Evolutionary conservation across 1,140 invertebrate genomes (phyloP).

Genomic region (Sycophaga agraensis): DNA sequence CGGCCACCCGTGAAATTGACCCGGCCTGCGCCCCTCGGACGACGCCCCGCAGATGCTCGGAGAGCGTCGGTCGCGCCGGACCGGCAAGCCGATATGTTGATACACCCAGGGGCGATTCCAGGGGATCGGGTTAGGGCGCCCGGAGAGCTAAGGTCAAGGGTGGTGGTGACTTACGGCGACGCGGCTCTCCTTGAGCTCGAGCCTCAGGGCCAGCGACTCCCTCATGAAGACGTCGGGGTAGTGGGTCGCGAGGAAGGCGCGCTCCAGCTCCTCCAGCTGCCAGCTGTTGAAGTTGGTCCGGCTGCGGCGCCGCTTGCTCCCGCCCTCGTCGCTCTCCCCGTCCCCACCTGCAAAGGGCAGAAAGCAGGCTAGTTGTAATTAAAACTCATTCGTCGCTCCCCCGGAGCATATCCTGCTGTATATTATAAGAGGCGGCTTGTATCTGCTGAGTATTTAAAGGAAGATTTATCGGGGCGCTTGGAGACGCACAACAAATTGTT

Average conservation of each 20-base stretch:
- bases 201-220: constrained; percentile 89
- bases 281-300: constrained; percentile 98
- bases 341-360: constrained; percentile 57
- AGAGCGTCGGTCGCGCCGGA: too few relatives aligned
- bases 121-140: too few relatives aligned
- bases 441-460: too few relatives aligned
- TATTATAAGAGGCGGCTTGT: too few relatives aligned
- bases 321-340: constrained; percentile 66
- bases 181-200: constrained; percentile 96
- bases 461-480: too few relatives aligned
- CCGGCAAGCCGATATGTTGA: too few relatives aligned
- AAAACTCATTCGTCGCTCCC: too few relatives aligned
- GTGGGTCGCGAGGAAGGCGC: constrained; percentile 93
- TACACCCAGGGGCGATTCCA: too few relatives aligned
- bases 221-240: constrained; percentile 99
- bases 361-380: not conserved
- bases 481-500: too few relatives aligned
- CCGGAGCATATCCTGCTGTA: too few relatives aligned
- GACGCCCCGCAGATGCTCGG: constrained; percentile 1
- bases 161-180: constrained; percentile 97
- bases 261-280: constrained; percentile 97
- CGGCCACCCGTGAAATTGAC: constrained; percentile 45
- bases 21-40: constrained; percentile 29
- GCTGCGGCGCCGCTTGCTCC: constrained; percentile 80
- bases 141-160: too few relatives aligned